phyloP scores from a whole-genome alignment of 2,113 vertebrate genomes.

The Trematomus loennbergii region DNA sequence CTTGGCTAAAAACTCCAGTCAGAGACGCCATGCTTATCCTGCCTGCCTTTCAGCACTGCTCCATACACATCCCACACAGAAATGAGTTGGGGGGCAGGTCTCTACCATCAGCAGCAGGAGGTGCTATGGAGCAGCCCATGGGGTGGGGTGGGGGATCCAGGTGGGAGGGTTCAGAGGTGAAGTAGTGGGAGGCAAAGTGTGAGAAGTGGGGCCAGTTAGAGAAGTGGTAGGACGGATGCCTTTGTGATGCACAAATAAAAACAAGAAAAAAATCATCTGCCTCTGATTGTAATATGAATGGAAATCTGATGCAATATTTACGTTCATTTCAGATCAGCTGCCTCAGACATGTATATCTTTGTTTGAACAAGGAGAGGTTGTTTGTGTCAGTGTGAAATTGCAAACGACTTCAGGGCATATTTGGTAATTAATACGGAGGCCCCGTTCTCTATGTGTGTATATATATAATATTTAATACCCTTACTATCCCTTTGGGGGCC shows the following conservation, averaged over 20 bases:
- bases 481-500: conserved; percentile 85
- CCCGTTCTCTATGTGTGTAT: conserved; percentile 68
- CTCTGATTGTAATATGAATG: conserved; percentile 55
- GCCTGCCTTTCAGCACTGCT: conserved; percentile 20
- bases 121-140: conserved; percentile 54
- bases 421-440: conserved; percentile 84
- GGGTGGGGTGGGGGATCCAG: conserved; percentile 25
- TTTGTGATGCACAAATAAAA: conserved; percentile 62
- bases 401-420: conserved; percentile 83
- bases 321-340: conserved; percentile 68
- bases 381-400: conserved; percentile 81
- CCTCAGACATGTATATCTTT: conserved; percentile 73
- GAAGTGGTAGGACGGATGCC: background rate
- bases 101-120: conserved; percentile 64
- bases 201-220: conserved; percentile 4
- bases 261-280: conserved; percentile 5
- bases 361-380: conserved; percentile 79
- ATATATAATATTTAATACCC: conserved; percentile 86
- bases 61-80: background rate
- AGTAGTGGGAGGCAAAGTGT: background rate
- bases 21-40: conserved; percentile 10
- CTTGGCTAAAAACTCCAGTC: background rate
- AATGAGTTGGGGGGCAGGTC: conserved; percentile 18
- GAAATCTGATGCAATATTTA: conserved; percentile 78
- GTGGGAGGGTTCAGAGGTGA: conserved; percentile 24